Conservation (phyloP, 2,888 invertebrate species). For the Pseudeuparius sepicola region DNA sequence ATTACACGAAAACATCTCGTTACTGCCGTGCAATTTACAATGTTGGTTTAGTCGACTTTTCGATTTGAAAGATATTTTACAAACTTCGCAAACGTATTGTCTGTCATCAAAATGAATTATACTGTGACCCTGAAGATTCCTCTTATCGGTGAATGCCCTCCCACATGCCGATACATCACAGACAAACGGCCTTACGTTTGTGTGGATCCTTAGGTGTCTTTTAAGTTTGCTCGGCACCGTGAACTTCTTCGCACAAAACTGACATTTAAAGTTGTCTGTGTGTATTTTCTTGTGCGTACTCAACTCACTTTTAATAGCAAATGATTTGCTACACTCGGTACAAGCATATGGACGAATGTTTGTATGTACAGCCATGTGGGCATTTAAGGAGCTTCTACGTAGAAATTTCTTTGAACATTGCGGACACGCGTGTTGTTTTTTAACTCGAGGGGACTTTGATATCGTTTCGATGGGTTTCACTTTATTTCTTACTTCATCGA, state of each 20-base stretch:
- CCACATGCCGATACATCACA: slow-evolving; percentile 33
- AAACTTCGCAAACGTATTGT: slow-evolving; percentile 30
- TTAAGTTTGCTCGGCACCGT: slow-evolving; percentile 35
- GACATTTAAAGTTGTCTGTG: slow-evolving; percentile 32
- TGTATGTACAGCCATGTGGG: slow-evolving; percentile 35
- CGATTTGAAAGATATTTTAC: slow-evolving; percentile 32
- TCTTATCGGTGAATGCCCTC: slow-evolving; percentile 36
- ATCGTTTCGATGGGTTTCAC: slow-evolving; percentile 10
- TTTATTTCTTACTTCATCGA: no score
- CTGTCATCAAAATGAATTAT: slow-evolving; percentile 33
- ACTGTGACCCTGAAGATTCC: slow-evolving; percentile 36
- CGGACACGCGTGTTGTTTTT: slow-evolving; percentile 30
- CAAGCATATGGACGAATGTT: slow-evolving; percentile 34
- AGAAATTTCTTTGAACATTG: slow-evolving; percentile 34
- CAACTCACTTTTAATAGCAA: slow-evolving; percentile 34
- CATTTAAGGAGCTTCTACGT: slow-evolving; percentile 33
- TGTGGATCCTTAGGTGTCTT: slow-evolving; percentile 36
- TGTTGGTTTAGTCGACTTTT: slow-evolving; percentile 34
- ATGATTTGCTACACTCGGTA: slow-evolving; percentile 35
- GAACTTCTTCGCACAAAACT: slow-evolving; percentile 36
- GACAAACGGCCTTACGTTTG: slow-evolving; percentile 34
- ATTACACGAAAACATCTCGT: slow-evolving; percentile 29
- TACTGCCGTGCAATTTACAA: slow-evolving; percentile 29
- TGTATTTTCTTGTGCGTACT: slow-evolving; percentile 36
- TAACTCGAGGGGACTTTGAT: no score